Base-by-base conservation (phyloP, 2,113 vertebrate species). In the Callionymus lyra region DNA sequence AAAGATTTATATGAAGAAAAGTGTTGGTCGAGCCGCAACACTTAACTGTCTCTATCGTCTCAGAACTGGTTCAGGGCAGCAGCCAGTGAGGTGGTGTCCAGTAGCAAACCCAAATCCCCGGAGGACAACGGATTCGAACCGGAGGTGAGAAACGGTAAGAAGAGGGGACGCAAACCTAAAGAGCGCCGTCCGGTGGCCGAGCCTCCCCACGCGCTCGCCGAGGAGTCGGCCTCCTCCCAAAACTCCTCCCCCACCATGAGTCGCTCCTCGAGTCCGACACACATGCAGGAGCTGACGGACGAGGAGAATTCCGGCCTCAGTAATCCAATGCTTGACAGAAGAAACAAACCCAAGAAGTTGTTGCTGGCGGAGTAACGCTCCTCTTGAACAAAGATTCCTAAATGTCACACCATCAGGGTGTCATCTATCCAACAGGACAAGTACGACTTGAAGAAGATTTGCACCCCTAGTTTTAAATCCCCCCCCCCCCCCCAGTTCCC, bases 11-110 rank as follows among this genome's bases (percentile, higher is more conserved):
- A n/a, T n/a, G n/a, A n/a, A n/a, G n/a, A n/a, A n/a, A n/a, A n/a
- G n/a, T n/a, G n/a, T n/a, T n/a, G n/a, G n/a, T n/a, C n/a, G n/a
- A n/a, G n/a, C n/a, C n/a, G n/a, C n/a, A n/a, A n/a, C n/a, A 27
- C 8, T 8, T 27, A 8, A 27, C 21, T n/a, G 13, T 19, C n/a
- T 36, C 14, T 31, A 13, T 37, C 10, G 56, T 48, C 12, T 64
- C 34, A 97, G 94, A 98, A 98, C 82, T 98, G 94, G 94, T 98
- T 98, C 77, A 90, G 91, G 16, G 87, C 93, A 18, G 86, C 92
- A 31, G 87, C 89, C 1, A 74, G 78, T 41, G 87, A 91, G 34
- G 75, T 84, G 10, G 80, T 75, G 31, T 69, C 83, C 68, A 86
- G 81, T 69, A 90, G 80, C 70, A 90, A 87, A 67, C 86, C 39